Conservation (phyloP, 2,113 vertebrate genomes). For the Tautogolabrus adspersus region DNA sequence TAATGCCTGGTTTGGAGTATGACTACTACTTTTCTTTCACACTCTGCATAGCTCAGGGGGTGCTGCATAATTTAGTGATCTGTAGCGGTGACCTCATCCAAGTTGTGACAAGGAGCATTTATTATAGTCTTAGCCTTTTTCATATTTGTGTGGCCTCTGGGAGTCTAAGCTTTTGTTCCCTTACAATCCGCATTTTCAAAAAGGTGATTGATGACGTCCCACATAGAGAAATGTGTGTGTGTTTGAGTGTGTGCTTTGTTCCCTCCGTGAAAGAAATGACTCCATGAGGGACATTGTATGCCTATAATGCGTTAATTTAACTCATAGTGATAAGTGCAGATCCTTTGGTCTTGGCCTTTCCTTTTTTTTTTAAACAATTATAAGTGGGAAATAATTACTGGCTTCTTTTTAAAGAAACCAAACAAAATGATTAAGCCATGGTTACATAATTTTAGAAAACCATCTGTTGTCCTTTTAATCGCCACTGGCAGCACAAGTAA, state of each 20-base stretch:
- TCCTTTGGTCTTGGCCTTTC: not conserved
- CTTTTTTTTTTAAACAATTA: constrained; percentile 14
- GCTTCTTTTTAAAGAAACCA: not conserved
- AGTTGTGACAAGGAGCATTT: constrained; percentile 57
- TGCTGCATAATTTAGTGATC: constrained; percentile 70
- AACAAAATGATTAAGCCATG: not conserved
- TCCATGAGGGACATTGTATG: constrained; percentile 25
- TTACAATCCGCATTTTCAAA: constrained; percentile 29
- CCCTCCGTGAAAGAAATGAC: not conserved
- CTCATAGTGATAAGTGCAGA: not conserved
- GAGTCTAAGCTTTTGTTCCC: constrained; percentile 24
- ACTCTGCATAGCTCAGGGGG: constrained; percentile 36
- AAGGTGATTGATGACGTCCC: constrained; percentile 36
- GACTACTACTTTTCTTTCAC: constrained; percentile 39
- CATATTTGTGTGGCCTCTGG: constrained; percentile 28
- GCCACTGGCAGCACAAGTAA: not conserved
- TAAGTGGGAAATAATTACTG: not conserved
- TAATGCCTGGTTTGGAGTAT: constrained; percentile 34
- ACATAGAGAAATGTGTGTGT: constrained; percentile 15
- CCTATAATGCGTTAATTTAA: constrained; percentile 13
- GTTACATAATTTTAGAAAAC: not conserved
- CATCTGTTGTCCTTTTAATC: not conserved
- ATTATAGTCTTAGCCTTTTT: constrained; percentile 35
- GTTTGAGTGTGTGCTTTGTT: not conserved
- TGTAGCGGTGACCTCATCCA: constrained; percentile 59